These are phyloP conservation scores for Hucho hucho DNA, from an alignment of 2,113 vertebrate genomes.

Conservation along the genomic window DNA sequence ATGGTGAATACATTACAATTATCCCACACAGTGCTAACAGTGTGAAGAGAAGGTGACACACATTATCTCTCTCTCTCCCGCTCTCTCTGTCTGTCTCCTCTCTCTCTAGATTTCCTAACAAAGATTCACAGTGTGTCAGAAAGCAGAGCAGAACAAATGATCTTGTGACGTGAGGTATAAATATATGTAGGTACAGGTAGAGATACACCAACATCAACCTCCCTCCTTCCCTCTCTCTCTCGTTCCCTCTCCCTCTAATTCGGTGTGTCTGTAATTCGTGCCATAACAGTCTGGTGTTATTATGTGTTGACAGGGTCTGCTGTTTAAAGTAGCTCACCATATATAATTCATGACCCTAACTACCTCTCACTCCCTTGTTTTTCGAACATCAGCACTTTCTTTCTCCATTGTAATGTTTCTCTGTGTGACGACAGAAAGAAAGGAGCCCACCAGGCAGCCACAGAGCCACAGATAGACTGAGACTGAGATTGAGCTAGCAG, in stretches of 20 bases:
- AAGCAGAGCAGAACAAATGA: no score
- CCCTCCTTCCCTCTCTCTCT: background rate
- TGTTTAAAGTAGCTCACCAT: constrained; percentile 71
- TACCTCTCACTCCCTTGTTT: constrained; percentile 56
- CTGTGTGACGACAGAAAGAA: constrained; percentile 49
- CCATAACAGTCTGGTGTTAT: constrained; percentile 58
- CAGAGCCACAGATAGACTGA: constrained; percentile 23
- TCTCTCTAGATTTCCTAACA: background rate
- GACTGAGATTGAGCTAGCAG: background rate
- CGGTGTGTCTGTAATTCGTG: constrained; percentile 37
- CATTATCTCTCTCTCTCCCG: background rate
- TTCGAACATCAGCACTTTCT: constrained; percentile 74
- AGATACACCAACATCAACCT: background rate
- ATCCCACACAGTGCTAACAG: constrained; percentile 6
- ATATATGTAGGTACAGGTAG: constrained; percentile 1
- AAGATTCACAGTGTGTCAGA: background rate
- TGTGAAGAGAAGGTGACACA: constrained; percentile 3
- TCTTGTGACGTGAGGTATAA: no score
- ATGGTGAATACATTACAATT: background rate
- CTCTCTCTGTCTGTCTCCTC: background rate
- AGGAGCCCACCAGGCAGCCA: constrained; percentile 33
- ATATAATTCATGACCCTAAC: constrained; percentile 74
- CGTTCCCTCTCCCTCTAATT: constrained; percentile 19
- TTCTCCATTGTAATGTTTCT: constrained; percentile 54
- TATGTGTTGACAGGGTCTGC: constrained; percentile 65